Conservation (phyloP, 2,113 vertebrate species). For the Paramormyrops kingsleyae region DNA sequence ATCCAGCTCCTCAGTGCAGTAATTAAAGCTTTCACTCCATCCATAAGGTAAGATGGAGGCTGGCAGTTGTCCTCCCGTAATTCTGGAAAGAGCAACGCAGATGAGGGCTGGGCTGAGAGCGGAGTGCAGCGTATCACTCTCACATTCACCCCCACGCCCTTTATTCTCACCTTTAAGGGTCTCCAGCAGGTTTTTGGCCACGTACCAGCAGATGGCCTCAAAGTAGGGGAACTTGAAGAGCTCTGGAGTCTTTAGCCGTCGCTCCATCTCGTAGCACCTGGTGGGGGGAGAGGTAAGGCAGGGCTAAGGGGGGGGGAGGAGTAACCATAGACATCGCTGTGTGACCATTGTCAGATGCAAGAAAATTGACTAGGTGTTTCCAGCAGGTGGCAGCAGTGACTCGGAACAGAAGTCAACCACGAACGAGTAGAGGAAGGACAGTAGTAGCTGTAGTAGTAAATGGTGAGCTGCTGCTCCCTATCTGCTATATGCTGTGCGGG, state of each 20-base stretch:
- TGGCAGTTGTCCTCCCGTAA: constrained; percentile 86
- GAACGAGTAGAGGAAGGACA: background rate
- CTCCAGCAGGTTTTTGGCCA: constrained; percentile 95
- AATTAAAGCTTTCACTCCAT: constrained; percentile 93
- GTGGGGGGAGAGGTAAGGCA: background rate
- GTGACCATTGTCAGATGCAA: background rate
- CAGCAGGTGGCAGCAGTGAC: background rate
- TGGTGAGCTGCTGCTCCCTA: background rate
- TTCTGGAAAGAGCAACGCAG: constrained; percentile 56
- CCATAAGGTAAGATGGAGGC: constrained; percentile 79
- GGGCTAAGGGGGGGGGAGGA: background rate
- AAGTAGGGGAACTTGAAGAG: constrained; percentile 99
- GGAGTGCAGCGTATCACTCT: background rate
- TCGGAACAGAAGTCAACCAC: background rate
- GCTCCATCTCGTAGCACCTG: constrained; percentile 99
- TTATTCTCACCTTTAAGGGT: constrained; percentile 79
- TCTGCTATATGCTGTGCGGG: background rate
- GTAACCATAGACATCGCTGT: background rate
- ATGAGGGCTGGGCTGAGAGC: background rate
- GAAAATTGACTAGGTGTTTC: background rate
- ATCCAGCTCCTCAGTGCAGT: constrained; percentile 89
- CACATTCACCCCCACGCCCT: too few relatives aligned
- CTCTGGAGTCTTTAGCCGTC: constrained; percentile 94
- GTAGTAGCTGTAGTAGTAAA: background rate
- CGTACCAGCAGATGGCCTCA: constrained; percentile 98